Percentiles rank a stretch among this genome's conserved stretches.
phyloP scores from a whole-genome alignment of 2,797 vertebrate species.

The Decapterus maruadsi region DNA sequence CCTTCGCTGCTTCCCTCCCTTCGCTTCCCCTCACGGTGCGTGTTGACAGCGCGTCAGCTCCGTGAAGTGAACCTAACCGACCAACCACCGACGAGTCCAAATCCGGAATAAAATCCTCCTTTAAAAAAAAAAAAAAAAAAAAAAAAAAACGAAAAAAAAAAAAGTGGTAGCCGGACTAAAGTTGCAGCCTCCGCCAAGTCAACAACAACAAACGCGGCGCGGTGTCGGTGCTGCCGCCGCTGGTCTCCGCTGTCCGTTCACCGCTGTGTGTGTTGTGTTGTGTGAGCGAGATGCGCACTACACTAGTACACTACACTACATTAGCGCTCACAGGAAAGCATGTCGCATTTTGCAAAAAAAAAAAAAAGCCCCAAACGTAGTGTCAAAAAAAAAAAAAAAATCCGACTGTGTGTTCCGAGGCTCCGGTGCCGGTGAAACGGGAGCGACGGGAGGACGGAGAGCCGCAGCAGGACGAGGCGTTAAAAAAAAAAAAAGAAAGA shows the following conservation, averaged over 20 bases:
- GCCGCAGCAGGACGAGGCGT: neutral
- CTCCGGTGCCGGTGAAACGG: slow-evolving; percentile 47
- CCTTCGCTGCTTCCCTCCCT: no score
- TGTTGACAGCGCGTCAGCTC: slow-evolving; percentile 78
- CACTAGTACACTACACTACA: slow-evolving; percentile 5
- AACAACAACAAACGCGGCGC: slow-evolving; percentile 33
- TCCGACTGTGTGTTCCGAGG: slow-evolving; percentile 59
- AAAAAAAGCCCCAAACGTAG: slow-evolving; percentile 54
- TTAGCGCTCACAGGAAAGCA: slow-evolving; percentile 69
- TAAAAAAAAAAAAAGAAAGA: slow-evolving; percentile 21
- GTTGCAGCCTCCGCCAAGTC: slow-evolving; percentile 35
- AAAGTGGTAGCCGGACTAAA: slow-evolving; percentile 58
- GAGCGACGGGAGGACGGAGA: slow-evolving; percentile 7
- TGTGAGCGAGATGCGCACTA: slow-evolving; percentile 60
- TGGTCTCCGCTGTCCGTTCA: slow-evolving; percentile 48
- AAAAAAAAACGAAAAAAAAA: no score
- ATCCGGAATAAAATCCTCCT: slow-evolving; percentile 55
- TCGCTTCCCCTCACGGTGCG: slow-evolving; percentile 37
- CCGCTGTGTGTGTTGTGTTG: slow-evolving; percentile 16
- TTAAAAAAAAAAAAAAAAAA: no score
- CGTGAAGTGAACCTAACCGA: slow-evolving; percentile 40
- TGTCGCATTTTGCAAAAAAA: slow-evolving; percentile 79
- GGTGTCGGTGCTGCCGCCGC: slow-evolving; percentile 15
- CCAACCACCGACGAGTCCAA: slow-evolving; percentile 31
- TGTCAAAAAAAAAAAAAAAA: slow-evolving; percentile 53